phyloP scores from a whole-genome alignment of 2,113 vertebrate species.

The Pollimyrus isidori region DNA sequence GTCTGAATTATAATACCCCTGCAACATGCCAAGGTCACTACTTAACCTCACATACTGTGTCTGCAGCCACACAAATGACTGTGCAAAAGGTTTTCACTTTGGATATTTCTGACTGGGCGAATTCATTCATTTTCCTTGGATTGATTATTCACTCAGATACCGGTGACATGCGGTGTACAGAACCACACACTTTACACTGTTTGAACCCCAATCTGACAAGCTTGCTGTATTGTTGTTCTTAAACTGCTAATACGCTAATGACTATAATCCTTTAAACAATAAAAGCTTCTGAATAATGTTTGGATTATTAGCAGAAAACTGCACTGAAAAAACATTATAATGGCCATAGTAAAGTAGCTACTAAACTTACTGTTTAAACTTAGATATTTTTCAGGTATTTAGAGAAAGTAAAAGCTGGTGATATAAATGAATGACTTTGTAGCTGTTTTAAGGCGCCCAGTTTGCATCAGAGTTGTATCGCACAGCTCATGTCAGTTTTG shows the following conservation, averaged over 20 bases:
- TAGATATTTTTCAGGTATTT: background rate
- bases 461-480: background rate
- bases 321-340: background rate
- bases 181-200: background rate
- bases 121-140: background rate
- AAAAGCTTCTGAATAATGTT: background rate
- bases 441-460: background rate
- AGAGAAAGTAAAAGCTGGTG: background rate
- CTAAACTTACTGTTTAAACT: background rate
- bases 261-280: background rate
- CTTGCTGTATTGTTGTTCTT: background rate
- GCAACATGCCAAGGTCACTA: background rate
- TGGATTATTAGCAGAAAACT: background rate
- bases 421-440: background rate
- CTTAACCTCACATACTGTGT: background rate
- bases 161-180: background rate
- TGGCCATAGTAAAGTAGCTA: background rate
- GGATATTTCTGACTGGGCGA: background rate
- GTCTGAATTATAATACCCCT: background rate
- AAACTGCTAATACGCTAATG: background rate
- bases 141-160: background rate
- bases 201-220: background rate
- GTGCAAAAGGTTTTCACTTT: background rate
- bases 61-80: background rate
- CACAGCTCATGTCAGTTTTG: background rate